phyloP scores from a whole-genome alignment of 2,113 vertebrate species.

The Philantomba maxwellii region DNA sequence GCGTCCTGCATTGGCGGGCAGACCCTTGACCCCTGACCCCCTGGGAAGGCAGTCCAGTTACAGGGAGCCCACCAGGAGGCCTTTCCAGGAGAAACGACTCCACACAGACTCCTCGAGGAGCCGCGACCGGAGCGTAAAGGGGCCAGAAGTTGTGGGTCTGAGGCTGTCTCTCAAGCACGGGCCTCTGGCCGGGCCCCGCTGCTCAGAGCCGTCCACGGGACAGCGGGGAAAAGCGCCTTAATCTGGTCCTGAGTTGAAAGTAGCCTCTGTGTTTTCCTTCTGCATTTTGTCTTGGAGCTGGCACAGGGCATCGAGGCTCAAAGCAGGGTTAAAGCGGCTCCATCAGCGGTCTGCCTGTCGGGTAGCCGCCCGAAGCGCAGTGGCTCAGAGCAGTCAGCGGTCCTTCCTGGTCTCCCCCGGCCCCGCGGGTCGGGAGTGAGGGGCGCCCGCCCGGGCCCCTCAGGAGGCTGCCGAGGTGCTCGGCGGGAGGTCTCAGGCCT shows the following conservation, averaged over 20 bases:
- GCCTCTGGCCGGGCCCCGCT: accelerated
- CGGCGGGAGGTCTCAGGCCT: accelerated
- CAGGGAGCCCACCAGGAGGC: not conserved
- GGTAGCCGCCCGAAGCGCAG: accelerated
- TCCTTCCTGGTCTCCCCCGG: not conserved
- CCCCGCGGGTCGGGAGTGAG: not conserved
- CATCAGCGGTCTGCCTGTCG: not conserved
- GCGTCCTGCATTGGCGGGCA: not conserved
- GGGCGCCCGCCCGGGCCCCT: not conserved
- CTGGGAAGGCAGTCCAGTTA: not conserved
- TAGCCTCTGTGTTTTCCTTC: not conserved
- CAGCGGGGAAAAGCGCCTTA: not conserved
- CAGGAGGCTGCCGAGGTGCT: not conserved
- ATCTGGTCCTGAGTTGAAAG: not conserved
- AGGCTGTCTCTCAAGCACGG: not conserved
- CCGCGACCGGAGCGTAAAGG: accelerated
- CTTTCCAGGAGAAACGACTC: not conserved
- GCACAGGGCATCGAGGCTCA: not conserved
- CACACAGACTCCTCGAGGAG: not conserved
- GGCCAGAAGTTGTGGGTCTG: no score
- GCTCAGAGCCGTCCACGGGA: accelerated
- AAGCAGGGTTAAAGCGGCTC: not conserved
- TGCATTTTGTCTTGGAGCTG: not conserved
- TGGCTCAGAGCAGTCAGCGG: not conserved
- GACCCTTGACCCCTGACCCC: not conserved